Evolutionary conservation across 2,113 vertebrate species (phyloP), one percentile per base, ranked within the genome.

Genomic region (Litocranius walleri): DNA sequence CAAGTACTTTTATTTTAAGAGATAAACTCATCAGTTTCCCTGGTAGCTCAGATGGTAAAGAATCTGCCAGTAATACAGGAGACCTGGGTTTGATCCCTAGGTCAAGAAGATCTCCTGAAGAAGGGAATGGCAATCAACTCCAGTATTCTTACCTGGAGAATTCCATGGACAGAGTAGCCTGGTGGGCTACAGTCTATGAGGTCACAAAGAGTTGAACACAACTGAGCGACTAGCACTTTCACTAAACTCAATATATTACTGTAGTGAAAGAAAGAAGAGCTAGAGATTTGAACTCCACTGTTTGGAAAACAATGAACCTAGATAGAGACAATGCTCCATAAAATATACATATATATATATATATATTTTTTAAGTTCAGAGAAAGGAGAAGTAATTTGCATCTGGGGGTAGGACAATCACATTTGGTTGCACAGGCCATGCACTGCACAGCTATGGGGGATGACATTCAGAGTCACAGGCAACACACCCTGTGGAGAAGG

Each of bases 81-180:
- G 64, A 71, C 17, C 17, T 0, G 0, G 67, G 67, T 74, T 74
- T 0, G 0, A 40, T 40, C 21, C 21, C 21, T 74, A 25, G 67
- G 10, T 74, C 67, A 74, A 36, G 67, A 74, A 74, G 21, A 74
- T 74, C 67, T 40, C 17, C 67, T 43, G 36, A 25, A 43, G 67
- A 25, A 74, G 21, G 36, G 36, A 40, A 25, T 74, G 71, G 71
- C 36, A 40, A 23, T 43, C 71, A 36, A 74, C 36, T 74, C 36
- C 21, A 74, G 71, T 74, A 43, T 74, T 40, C n/a, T 74, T 25
- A 3, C 71, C 36, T 74, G 36, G 71, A 40, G 36, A 74, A 43
- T 74, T 25, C 71, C 36, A 74, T 43, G 11, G 36, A 74, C 71
- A 74, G 36, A 74, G 36, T 23, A 74, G 36, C 19, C 5, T 13